A percentile compares a stretch with the other conserved stretches of the same genome.
Conservation (phyloP, 53 echinoderm and acorn worm species). For the Mesocentrotus franciscanus region DNA sequence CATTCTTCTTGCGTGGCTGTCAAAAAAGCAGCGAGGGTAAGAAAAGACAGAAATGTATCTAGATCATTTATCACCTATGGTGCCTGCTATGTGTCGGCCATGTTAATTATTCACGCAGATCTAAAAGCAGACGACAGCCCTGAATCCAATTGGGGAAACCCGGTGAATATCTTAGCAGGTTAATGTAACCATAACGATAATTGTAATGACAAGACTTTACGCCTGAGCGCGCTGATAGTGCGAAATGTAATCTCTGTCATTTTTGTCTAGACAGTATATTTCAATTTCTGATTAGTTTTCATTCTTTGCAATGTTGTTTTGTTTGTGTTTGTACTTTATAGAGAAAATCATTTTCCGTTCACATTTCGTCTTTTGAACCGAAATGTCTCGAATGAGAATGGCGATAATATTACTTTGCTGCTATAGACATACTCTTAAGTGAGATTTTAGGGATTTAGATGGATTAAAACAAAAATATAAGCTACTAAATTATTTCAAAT, state of each 20-base stretch:
- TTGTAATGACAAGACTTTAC: background rate
- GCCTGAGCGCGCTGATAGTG: background rate
- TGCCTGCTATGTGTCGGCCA: background rate
- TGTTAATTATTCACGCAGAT: conserved; percentile 10
- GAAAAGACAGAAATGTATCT: background rate
- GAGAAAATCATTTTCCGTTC: too few species aligned
- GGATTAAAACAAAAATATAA: too few species aligned
- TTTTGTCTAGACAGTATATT: too few species aligned
- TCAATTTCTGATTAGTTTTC: too few species aligned
- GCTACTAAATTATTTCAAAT: too few species aligned
- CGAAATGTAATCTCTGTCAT: background rate
- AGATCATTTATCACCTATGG: conserved; percentile 9
- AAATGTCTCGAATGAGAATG: too few species aligned
- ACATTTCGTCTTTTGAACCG: too few species aligned
- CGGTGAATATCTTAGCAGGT: background rate
- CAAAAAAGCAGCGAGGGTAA: background rate
- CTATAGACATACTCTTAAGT: too few species aligned
- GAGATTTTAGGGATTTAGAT: too few species aligned
- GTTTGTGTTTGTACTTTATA: too few species aligned
- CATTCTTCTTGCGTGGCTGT: background rate
- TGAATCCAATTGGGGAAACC: background rate
- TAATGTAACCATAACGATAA: background rate
- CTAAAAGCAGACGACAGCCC: background rate
- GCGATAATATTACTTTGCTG: too few species aligned
- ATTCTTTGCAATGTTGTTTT: too few species aligned